Evolutionary conservation across 92 coral and sea anemone species (phyloP).

Genomic region (Blastomussa wellsi): DNA sequence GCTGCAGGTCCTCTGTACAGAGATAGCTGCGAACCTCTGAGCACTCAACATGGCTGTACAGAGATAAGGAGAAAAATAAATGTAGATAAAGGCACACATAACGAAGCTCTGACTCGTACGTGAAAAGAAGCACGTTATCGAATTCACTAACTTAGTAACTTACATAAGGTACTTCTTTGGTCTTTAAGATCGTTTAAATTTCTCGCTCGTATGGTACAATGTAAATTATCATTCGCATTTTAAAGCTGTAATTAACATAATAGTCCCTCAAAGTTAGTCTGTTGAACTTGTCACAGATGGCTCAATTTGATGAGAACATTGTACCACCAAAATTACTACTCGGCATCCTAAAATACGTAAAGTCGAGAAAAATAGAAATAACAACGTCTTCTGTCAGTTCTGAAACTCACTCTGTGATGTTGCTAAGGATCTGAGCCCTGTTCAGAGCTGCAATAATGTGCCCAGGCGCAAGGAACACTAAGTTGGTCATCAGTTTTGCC

Average conservation of each 20-base stretch:
- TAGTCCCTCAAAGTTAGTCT: too few relatives aligned
- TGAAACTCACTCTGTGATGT: constrained; percentile 61
- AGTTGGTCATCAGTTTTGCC: constrained; percentile 70
- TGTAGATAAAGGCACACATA: background rate
- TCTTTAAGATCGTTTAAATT: too few relatives aligned
- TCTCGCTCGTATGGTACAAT: too few relatives aligned
- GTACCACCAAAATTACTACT: too few relatives aligned
- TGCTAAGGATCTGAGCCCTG: constrained; percentile 56
- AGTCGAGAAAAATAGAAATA: background rate
- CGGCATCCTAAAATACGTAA: too few relatives aligned
- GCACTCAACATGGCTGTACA: constrained; percentile 73
- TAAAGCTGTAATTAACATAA: too few relatives aligned
- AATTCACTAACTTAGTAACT: too few relatives aligned
- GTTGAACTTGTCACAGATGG: background rate
- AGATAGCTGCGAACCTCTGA: constrained; percentile 65
- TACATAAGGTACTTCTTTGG: too few relatives aligned
- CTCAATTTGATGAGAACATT: background rate
- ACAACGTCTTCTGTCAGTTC: background rate
- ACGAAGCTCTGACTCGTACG: background rate
- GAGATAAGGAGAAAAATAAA: background rate
- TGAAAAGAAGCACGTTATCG: background rate
- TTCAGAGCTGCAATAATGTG: constrained; percentile 69
- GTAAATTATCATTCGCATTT: too few relatives aligned
- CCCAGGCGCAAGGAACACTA: constrained; percentile 64
- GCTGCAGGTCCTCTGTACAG: constrained; percentile 13